Percentiles rank a stretch among this genome's conserved stretches.
phyloP scores from a whole-genome alignment of 2,797 vertebrate species.

The Anguilla pacifica region DNA sequence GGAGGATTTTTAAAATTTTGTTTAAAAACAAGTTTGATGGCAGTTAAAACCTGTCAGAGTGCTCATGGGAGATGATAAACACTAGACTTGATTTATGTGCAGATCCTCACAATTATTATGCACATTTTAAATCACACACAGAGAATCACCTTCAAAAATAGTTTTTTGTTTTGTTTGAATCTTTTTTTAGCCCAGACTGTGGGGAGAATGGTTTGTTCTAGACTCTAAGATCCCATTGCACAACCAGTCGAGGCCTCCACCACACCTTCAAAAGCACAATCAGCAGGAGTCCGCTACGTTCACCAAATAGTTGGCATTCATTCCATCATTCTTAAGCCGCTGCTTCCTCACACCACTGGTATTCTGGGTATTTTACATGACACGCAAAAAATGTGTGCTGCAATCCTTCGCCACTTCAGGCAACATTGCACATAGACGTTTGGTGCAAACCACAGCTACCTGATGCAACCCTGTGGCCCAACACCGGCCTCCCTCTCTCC shows the following conservation, averaged over 20 bases:
- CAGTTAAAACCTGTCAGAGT: too few relatives aligned
- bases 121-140: too few relatives aligned
- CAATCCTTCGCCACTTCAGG: neutral
- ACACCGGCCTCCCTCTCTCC: neutral
- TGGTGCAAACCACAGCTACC: neutral
- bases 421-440: neutral
- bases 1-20: too few relatives aligned
- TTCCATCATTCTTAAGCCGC: neutral
- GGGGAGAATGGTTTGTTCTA: neutral
- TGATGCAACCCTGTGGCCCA: neutral
- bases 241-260: neutral
- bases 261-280: neutral
- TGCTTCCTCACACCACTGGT: neutral
- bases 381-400: neutral
- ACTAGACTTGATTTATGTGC: too few relatives aligned
- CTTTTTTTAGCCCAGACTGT: neutral
- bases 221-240: neutral
- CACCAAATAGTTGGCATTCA: neutral
- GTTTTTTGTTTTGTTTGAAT: neutral
- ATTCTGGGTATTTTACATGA: neutral
- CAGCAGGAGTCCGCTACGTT: neutral
- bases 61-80: too few relatives aligned
- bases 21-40: neutral
- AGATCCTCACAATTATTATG: too few relatives aligned
- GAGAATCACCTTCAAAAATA: too few relatives aligned